Percentiles rank a stretch among this genome's conserved stretches.
Conservation (phyloP, 2,888 invertebrate species). For the Palloptera scutellata region DNA sequence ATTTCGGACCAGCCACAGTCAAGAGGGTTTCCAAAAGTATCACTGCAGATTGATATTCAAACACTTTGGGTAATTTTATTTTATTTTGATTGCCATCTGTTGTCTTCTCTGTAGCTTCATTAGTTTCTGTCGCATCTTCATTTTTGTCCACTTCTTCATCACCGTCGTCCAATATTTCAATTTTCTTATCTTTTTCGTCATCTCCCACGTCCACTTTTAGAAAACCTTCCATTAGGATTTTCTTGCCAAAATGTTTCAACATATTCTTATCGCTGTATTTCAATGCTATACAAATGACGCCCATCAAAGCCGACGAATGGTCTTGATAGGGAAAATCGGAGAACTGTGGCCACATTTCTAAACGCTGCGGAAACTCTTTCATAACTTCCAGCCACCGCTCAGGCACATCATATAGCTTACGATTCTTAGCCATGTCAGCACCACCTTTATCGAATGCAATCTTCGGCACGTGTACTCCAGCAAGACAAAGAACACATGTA, state of each 20-base stretch:
- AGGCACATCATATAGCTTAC: slow-evolving; percentile 64
- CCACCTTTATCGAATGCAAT: slow-evolving; percentile 65
- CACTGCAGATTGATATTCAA: slow-evolving; percentile 70
- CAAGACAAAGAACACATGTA: slow-evolving; percentile 74
- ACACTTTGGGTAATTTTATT: slow-evolving; percentile 69
- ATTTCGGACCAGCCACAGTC: slow-evolving; percentile 70
- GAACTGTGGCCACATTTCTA: slow-evolving; percentile 81
- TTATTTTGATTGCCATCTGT: slow-evolving; percentile 46
- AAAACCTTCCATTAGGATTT: slow-evolving; percentile 69
- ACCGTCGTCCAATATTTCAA: slow-evolving; percentile 46
- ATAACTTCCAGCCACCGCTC: slow-evolving; percentile 71
- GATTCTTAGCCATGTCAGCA: slow-evolving; percentile 47
- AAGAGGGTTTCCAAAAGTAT: slow-evolving; percentile 74
- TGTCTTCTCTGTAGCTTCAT: slow-evolving; percentile 23
- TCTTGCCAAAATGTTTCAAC: slow-evolving; percentile 71
- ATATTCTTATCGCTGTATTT: slow-evolving; percentile 69
- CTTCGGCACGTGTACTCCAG: slow-evolving; percentile 70
- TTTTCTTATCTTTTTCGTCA: slow-evolving; percentile 43
- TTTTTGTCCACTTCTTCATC: slow-evolving; percentile 40
- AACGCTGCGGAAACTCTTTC: slow-evolving; percentile 71
- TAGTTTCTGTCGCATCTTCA: slow-evolving; percentile 29
- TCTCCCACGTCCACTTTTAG: slow-evolving; percentile 42
- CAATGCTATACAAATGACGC: slow-evolving; percentile 68
- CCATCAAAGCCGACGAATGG: slow-evolving; percentile 76
- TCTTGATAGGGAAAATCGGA: slow-evolving; percentile 75